phyloP scores from a whole-genome alignment of 64 coral and sea anemone species.

The Stichodactyla mertensii region DNA sequence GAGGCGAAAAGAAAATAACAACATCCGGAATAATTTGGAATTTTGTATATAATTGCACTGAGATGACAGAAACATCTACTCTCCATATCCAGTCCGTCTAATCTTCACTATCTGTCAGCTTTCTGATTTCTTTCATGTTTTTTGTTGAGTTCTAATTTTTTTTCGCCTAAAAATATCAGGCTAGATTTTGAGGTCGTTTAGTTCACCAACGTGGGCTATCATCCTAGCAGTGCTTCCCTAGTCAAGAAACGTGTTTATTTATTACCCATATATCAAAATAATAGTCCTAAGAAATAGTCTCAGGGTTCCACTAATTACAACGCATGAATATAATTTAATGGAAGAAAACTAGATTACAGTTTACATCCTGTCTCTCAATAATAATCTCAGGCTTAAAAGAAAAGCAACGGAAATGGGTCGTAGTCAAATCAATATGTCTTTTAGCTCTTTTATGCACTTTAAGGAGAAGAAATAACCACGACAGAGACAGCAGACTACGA shows the following conservation, averaged over 20 bases:
- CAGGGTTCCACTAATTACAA: conserved; percentile 73
- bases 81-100: background rate
- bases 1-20: conserved; percentile 48
- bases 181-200: background rate
- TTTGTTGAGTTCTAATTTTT: background rate
- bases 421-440: conserved; percentile 66
- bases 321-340: conserved; percentile 58
- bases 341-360: conserved; percentile 89
- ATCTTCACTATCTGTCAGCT: background rate
- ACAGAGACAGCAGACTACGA: background rate
- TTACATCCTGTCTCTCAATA: conserved; percentile 93
- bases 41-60: conserved; percentile 83
- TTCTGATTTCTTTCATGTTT: background rate
- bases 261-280: background rate
- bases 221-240: background rate
- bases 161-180: background rate
- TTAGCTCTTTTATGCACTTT: conserved; percentile 73
- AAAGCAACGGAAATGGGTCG: conserved; percentile 70
- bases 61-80: conserved; percentile 29
- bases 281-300: conserved; percentile 14
- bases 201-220: background rate
- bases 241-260: background rate
- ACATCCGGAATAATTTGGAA: conserved; percentile 65
- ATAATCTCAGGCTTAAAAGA: conserved; percentile 56
- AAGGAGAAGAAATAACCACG: conserved; percentile 57